Evolutionary conservation across 35 echinoderm and acorn worm species (phyloP), one percentile per base, ranked within the genome.

Genomic region (Eucidaris tribuloides): DNA sequence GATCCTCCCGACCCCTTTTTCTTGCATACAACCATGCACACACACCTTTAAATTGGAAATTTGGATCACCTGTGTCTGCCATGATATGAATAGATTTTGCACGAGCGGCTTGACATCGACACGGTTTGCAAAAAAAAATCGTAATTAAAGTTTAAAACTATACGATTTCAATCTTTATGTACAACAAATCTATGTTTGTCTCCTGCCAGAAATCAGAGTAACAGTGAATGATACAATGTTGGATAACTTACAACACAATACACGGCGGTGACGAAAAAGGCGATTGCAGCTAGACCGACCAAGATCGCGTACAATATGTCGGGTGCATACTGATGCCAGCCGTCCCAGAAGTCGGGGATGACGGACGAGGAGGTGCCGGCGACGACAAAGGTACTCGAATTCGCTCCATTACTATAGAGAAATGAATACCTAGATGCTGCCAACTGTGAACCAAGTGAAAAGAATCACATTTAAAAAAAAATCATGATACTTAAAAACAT

Each of bases 301-400:
- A 74, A 22, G 11, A 74, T 3, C 9, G 68, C 68, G 37, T 41
- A 44, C 15, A 74, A 13, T 38, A 74, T 44, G 37, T 74, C 68
- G 9, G 68, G 68, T 17, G 68, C 68, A 74, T 42, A 44, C 40
- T 74, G 68, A 44, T 74, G 68, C 68, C 68, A 74, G 38, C 41
- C 34, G 37, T 74, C 68, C 68, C 37, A 44, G n/a, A 74, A 74
- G 11, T 33, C 38, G 38, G 68, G 68, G 9, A 40, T 41, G 11
- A 74, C 36, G 2, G 68, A 74, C 17, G 68, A 27, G 24, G 68
- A 74, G 5, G 11, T 9, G 25, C 68, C 13, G 17, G 38, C 68
- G 1, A 74, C 68, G 35, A 44, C 14, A 44, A 41, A 74, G 11
- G 68, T 36, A 25, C 44, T 22, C 1, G 9, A 1, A 3, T 33